These are phyloP conservation scores for Elymnias hypermnestra DNA, from an alignment of 1,140 invertebrate genomes.

Conservation along the genomic window DNA sequence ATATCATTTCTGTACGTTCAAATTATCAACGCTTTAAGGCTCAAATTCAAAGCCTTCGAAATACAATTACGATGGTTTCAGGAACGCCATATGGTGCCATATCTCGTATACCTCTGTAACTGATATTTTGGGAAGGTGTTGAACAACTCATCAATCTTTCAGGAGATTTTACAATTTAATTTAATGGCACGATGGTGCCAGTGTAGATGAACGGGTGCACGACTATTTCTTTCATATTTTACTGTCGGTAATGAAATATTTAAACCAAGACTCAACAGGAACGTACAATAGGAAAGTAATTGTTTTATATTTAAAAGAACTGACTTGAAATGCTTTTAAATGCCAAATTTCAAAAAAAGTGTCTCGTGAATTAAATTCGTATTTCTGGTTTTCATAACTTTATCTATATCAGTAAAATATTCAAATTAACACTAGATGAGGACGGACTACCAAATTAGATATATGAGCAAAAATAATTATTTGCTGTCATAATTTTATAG, in stretches of 20 bases:
- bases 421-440: no score
- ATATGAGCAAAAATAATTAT: no score
- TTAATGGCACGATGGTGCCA: slow-evolving; percentile 18
- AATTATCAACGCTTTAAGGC: slow-evolving; percentile 28
- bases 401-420: no score
- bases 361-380: no score
- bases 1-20: slow-evolving; percentile 18
- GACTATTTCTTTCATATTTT: slow-evolving; percentile 12
- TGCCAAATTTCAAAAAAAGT: no score
- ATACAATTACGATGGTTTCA: slow-evolving; percentile 26
- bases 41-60: slow-evolving; percentile 17
- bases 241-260: neutral
- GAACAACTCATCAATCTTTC: slow-evolving; percentile 62
- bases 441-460: no score
- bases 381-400: no score
- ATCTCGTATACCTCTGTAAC: slow-evolving; percentile 30
- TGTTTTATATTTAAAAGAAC: no score
- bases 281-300: no score
- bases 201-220: slow-evolving; percentile 3
- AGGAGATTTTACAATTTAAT: slow-evolving; percentile 46
- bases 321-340: no score
- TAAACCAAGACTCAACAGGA: neutral
- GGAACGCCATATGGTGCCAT: slow-evolving; percentile 52
- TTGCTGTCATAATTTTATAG: no score
- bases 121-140: slow-evolving; percentile 57